Base-by-base conservation (phyloP, 2,888 invertebrate genomes). In the Timandra comae region DNA sequence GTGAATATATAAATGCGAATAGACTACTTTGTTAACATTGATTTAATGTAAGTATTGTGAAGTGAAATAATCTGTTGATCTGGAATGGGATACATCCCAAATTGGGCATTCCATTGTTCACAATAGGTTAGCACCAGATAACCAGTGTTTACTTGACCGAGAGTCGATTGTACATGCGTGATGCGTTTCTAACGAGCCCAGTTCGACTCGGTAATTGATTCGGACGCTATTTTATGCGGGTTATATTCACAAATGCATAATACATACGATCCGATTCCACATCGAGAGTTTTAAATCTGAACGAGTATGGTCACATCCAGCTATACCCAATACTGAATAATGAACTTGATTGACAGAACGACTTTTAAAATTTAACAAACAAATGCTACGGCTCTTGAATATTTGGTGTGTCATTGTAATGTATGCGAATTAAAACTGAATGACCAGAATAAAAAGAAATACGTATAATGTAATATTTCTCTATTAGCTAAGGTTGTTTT, bases 241-340 rank as follows among this genome's bases (percentile, higher is more conserved):
- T 74, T 80, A 78, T 84, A 84, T 84, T 82, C 80, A 73, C 76
- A 77, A 77, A 84, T 84, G 85, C 82, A 85, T 85, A 82, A 85
- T 79, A 82, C 78, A 85, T 84, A 67, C 64, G 60, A 50, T 56
- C 56, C 56, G 63, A 62, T 57, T 51, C 60, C 60, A 56, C 53
- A 56, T 58, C 53, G 50, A 54, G 43, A 62, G 67, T 65, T 69
- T 65, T 65, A 59, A 63, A 65, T 63, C 63, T 51, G 54, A 53
- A 46, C 50, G 53, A 52, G 52, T 51, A 57, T 47, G 52, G 51
- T 47, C 53, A 54, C 52, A 51, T 55, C 54, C 50, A 52, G 46
- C 45, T 55, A 56, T 56, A 53, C 52, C 52, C 50, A 52, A 49
- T 51, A 54, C 49, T 58, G 62, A 62, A 66, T 66, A 68, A 71